Percentiles rank a stretch among this genome's conserved stretches.
These are phyloP conservation scores for Leucophenga maculata DNA, from an alignment of 2,888 invertebrate species.

Conservation along the genomic window DNA sequence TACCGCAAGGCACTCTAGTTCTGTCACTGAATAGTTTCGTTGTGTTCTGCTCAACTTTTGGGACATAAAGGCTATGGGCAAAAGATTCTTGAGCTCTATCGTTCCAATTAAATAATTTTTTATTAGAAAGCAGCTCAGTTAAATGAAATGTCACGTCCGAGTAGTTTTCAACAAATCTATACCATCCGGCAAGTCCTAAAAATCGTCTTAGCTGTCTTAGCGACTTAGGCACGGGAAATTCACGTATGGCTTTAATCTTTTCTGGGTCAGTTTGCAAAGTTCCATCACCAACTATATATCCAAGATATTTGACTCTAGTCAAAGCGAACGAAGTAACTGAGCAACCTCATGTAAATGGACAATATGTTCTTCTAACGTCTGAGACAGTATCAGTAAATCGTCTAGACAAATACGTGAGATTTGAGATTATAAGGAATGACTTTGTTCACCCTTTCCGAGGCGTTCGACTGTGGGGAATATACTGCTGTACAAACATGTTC, in stretches of 20 bases:
- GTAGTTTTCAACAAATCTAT: conserved; percentile 20
- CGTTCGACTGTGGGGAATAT: no score
- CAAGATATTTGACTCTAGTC: no score
- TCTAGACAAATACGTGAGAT: conserved; percentile 29
- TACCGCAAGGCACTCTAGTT: conserved; percentile 29
- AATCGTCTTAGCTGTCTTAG: neutral
- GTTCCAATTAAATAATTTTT: conserved; percentile 1
- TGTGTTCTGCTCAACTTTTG: no score
- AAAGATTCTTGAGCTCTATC: conserved; percentile 2
- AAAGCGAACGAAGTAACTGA: no score
- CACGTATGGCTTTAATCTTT: neutral
- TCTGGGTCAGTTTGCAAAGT: no score
- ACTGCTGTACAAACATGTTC: no score
- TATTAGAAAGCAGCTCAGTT: neutral
- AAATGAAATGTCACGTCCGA: conserved; percentile 11
- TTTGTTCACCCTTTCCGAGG: no score
- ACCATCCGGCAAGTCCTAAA: conserved; percentile 30
- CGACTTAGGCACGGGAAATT: neutral
- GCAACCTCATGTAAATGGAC: no score
- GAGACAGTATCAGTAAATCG: conserved; percentile 21
- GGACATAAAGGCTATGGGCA: conserved; percentile 31
- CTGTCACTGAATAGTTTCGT: no score
- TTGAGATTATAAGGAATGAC: conserved; percentile 27
- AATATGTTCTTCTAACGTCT: conserved; percentile 10
- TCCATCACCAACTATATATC: no score